Evolutionary conservation across 2,888 invertebrate genomes (phyloP), one percentile per base, ranked within the genome.

Genomic region (Drosophila suboccidentalis): DNA sequence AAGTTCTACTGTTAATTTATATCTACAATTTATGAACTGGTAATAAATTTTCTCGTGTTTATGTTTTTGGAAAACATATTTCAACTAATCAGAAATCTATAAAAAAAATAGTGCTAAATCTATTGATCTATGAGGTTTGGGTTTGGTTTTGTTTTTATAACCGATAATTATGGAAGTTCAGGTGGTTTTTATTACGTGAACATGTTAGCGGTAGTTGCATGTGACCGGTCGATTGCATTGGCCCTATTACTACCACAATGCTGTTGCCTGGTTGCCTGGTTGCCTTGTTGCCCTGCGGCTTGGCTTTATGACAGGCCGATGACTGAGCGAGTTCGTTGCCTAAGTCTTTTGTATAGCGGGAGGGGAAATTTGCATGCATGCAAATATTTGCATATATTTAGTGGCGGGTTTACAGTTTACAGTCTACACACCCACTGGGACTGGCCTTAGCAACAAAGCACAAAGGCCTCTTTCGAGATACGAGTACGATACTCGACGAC

Each of bases 321-420:
- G 78, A 67, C 78, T 72, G 64, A 87, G 73, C 79, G 61, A 80
- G 90, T 90, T 87, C 71, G 90, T 78, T 90, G 87, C 75, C 80
- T 77, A 82, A 87, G 82, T 90, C 90, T 81, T 90, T 87, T 75
- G 72, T 81, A 72, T 71, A n/a, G 51, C 13, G 67, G 46, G 39
- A 8, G 29, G 29, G 57, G 57, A 53, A 59, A 29, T 29, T 29
- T 64, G 80, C 66, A 29, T 22, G 55, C 71, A 72, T 83, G 80
- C 74, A 84, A 90, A 90, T 85, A 90, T 90, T 90, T 85, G 90
- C 84, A 90, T 84, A 90, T 77, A 72, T 71, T 66, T 57, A 75
- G 46, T 43, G 9, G 32, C 0, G 6, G 29, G 39, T 4, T 26
- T 13, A 15, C 39, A 34, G 22, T 26, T 32, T 50, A 36, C 34